These are phyloP conservation scores for Tonatia bakeri DNA, from an alignment of 2,113 vertebrate genomes.

Conservation along the genomic window DNA sequence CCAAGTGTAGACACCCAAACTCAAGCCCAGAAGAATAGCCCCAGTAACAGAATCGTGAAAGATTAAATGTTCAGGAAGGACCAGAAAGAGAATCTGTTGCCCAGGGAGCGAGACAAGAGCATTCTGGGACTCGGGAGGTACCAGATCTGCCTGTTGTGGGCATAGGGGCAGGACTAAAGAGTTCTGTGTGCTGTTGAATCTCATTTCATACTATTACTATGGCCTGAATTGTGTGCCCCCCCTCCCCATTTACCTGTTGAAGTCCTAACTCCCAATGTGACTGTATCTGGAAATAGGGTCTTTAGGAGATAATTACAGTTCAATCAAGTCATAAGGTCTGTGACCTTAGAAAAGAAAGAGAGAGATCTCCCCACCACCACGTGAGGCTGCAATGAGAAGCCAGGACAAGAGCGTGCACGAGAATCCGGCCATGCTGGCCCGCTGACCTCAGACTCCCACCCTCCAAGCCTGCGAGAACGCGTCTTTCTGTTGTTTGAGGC, in stretches of 20 bases:
- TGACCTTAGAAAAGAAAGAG: neutral
- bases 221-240: neutral
- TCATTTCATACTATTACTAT: neutral
- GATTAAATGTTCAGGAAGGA: neutral
- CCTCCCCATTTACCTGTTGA: neutral
- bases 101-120: neutral
- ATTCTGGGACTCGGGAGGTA: neutral
- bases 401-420: neutral
- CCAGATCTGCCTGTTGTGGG: neutral
- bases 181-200: neutral
- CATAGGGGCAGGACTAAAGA: neutral
- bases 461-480: neutral
- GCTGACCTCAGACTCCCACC: neutral
- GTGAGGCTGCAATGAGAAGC: neutral
- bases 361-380: neutral
- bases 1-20: neutral
- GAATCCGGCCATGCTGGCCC: neutral
- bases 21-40: neutral
- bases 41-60: neutral
- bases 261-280: neutral
- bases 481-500: neutral
- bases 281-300: neutral
- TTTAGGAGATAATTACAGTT: neutral
- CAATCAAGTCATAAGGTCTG: neutral
- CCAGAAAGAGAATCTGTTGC: neutral